Evolutionary conservation across 2,888 invertebrate species (phyloP).

Genomic region (Galerucella calmariensis): DNA sequence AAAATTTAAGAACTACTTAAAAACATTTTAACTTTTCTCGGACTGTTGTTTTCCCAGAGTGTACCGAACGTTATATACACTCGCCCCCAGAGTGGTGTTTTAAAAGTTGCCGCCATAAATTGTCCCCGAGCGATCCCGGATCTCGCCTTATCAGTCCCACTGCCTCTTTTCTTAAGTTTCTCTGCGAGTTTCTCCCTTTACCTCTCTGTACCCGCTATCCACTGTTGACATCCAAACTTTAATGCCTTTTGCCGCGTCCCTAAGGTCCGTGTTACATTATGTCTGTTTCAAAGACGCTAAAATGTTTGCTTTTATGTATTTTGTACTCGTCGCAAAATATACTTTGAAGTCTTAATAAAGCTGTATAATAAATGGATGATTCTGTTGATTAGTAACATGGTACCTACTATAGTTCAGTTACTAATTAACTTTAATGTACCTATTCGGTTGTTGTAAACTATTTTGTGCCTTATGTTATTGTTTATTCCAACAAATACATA

Average conservation of each 20-base stretch:
- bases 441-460: too few species aligned
- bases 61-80: constrained; percentile 64
- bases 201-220: constrained; percentile 31
- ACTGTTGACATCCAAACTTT: constrained; percentile 42
- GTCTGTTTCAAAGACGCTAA: constrained; percentile 30
- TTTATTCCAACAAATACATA: too few species aligned
- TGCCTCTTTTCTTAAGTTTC: constrained; percentile 60
- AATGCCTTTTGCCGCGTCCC: constrained; percentile 38
- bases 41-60: constrained; percentile 50
- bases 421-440: too few species aligned
- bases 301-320: constrained; percentile 17
- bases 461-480: too few species aligned
- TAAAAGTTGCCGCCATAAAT: constrained; percentile 67
- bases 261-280: constrained; percentile 35
- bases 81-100: constrained; percentile 65
- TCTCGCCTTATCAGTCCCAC: constrained; percentile 64
- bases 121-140: constrained; percentile 66
- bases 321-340: neutral
- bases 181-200: constrained; percentile 42
- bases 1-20: constrained; percentile 57
- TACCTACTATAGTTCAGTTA: too few species aligned
- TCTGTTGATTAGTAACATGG: neutral
- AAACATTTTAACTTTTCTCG: constrained; percentile 46
- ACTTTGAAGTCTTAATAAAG: neutral
- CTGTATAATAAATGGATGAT: neutral